Conservation (phyloP, 1,140 invertebrate genomes). For the Coenobita brevimanus region DNA sequence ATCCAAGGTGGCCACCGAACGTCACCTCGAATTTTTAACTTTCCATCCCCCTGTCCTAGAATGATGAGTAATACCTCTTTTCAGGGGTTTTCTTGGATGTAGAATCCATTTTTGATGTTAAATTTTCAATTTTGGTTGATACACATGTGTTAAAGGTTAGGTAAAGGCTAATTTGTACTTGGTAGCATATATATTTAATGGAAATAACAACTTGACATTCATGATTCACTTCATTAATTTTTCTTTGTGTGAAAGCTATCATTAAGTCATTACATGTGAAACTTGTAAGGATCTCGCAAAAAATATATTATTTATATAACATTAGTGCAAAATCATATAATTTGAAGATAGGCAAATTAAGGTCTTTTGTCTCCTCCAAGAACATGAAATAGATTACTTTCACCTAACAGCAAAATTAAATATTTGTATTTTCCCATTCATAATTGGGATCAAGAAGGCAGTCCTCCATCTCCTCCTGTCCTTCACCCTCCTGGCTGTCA, state of each 20-base stretch:
- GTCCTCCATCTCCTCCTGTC: neutral
- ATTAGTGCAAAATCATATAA: too few relatives aligned
- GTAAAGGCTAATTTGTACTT: slow-evolving; percentile 6
- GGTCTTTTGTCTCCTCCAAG: neutral
- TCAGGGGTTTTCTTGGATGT: too few relatives aligned
- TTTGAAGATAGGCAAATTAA: neutral
- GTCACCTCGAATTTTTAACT: neutral
- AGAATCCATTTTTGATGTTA: neutral
- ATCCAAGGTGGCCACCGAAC: neutral
- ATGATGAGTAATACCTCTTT: neutral
- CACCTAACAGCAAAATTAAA: neutral
- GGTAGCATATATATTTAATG: neutral
- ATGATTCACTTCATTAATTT: slow-evolving; percentile 8
- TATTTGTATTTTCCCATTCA: slow-evolving; percentile 19
- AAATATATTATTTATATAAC: too few relatives aligned
- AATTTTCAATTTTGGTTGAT: neutral
- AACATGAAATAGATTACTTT: slow-evolving; percentile 1
- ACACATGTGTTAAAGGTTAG: neutral
- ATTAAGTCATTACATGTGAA: too few relatives aligned
- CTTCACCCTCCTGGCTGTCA: too few relatives aligned
- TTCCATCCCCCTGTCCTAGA: neutral
- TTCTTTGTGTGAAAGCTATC: slow-evolving; percentile 9
- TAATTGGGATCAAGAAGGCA: slow-evolving; percentile 2
- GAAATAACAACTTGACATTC: neutral
- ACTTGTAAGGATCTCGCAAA: too few relatives aligned